Evolutionary conservation across 2,113 vertebrate genomes (phyloP), one percentile per base, ranked within the genome.

Genomic region (Synchiropus splendidus): DNA sequence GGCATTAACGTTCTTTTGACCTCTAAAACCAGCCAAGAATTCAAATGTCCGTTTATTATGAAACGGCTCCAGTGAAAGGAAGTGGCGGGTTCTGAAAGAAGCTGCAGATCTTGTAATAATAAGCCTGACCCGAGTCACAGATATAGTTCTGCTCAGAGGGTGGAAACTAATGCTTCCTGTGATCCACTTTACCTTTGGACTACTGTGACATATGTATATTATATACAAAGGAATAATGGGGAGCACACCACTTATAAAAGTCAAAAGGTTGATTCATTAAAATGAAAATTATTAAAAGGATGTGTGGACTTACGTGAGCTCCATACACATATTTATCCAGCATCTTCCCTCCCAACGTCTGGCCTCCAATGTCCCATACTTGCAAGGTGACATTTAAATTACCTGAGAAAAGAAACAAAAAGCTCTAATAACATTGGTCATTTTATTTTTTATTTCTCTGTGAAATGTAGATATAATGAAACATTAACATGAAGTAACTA

Each of bases 251-350:
- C n/a, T n/a, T n/a, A 12, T 13, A 6, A 10, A 16, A 1, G 14
- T 31, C 30, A 32, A 30, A 14, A 27, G 6, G 41, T 16, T 11
- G 42, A 2, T 32, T 12, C 32, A 27, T n/a, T n/a, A 2, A 42
- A 15, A 6, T 16, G n/a, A 14, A 8, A 11, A 1, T 12, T 2
- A 16, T 13, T 18, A 10, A 31, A 42, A 49, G 39, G 38, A 30
- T 43, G 31, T 30, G 37, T 37, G 1, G 31, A 13, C 62, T 72
- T 75, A 86, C 84, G 85, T 97, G 92, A 72, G 93, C 91, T 78
- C 94, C 94, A 45, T 94, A 98, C 59, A 96, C 80, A 54, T 98
- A 99, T 88, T 99, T 99, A 85, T 99, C 94, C 84, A 99, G 78
- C 94, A 99, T 99, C 74, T 92, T 95, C 58, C 94, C 93, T 80